Conservation (phyloP, 2,113 vertebrate genomes). For the Calyptomena viridis region DNA sequence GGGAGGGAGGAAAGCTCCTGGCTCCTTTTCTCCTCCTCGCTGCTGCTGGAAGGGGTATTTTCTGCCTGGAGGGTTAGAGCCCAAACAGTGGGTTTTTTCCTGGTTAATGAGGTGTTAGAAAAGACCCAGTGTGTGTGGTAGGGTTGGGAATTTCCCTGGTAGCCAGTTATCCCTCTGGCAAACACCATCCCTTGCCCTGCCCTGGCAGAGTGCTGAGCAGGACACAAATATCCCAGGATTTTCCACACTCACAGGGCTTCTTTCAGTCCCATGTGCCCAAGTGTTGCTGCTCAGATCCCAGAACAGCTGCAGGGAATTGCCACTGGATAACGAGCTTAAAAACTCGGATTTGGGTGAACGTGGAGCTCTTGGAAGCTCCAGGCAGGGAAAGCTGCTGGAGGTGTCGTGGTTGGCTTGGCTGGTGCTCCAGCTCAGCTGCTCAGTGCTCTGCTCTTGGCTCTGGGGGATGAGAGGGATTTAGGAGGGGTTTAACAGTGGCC, state of each 20-base stretch:
- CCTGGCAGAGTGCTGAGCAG: not conserved
- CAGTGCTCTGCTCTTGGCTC: not conserved
- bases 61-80: not conserved
- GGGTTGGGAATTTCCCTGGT: not conserved
- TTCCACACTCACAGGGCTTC: not conserved
- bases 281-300: not conserved
- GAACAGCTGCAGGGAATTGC: not conserved
- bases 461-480: not conserved
- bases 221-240: not conserved
- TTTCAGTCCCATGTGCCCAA: rapidly evolving
- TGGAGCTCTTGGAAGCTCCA: not conserved
- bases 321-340: no score
- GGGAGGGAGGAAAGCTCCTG: rapidly evolving
- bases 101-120: not conserved
- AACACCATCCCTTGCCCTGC: not conserved
- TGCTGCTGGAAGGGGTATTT: not conserved
- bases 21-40: not conserved
- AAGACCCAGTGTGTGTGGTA: not conserved
- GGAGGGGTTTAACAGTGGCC: not conserved
- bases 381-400: not conserved
- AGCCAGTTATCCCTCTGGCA: not conserved
- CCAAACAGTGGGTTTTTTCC: rapidly evolving
- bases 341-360: rapidly evolving
- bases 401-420: not conserved
- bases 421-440: not conserved